Percentiles rank a stretch among this genome's conserved stretches.
Conservation (phyloP, 2,113 vertebrate species). For the Hepsetus odoe region DNA sequence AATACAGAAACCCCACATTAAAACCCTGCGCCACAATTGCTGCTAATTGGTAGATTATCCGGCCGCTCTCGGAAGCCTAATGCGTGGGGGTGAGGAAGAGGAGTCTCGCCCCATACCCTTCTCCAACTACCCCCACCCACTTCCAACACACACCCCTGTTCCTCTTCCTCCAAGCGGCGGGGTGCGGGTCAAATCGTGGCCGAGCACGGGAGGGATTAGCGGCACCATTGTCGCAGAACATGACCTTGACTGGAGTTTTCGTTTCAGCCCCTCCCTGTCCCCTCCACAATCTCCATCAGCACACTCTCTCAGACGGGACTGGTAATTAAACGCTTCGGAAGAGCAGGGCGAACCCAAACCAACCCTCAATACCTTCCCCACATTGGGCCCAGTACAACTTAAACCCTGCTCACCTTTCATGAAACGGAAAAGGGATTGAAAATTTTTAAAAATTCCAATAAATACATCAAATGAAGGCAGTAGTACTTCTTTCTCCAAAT, state of each 20-base stretch:
- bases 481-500: too few relatives aligned
- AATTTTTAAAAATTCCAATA: too few relatives aligned
- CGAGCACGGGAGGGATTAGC: conserved; percentile 74
- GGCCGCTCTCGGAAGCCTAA: conserved; percentile 71
- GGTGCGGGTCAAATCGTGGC: conserved; percentile 71
- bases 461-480: too few relatives aligned
- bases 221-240: conserved; percentile 75
- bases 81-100: conserved; percentile 67
- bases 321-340: conserved; percentile 66
- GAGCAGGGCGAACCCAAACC: conserved; percentile 63
- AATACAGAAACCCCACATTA: conserved; percentile 77
- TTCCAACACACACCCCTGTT: not conserved
- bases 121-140: conserved; percentile 47
- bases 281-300: conserved; percentile 60
- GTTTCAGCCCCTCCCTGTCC: conserved; percentile 46
- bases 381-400: not conserved
- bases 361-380: conserved; percentile 48
- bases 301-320: conserved; percentile 67
- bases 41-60: conserved; percentile 84
- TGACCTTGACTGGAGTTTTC: conserved; percentile 80
- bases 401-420: not conserved
- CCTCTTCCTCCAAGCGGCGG: conserved; percentile 65
- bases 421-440: not conserved
- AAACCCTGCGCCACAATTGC: conserved; percentile 78
- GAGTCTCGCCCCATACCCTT: conserved; percentile 62